These are phyloP conservation scores for Eupithecia dodoneata DNA, from an alignment of 2,888 invertebrate species.

Conservation along the genomic window DNA sequence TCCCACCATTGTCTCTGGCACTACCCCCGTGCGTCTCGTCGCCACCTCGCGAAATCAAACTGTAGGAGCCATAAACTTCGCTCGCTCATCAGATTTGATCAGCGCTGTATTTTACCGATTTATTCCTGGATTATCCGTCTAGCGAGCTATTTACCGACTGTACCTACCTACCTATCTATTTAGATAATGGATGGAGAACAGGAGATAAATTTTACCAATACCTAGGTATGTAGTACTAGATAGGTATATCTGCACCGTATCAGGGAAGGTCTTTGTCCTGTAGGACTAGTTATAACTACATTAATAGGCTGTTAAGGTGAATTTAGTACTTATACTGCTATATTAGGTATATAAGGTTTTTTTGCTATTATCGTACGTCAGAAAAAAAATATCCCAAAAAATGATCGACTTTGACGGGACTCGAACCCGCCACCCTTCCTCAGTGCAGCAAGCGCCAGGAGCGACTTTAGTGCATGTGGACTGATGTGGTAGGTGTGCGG, in stretches of 20 bases:
- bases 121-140: slow-evolving; percentile 11
- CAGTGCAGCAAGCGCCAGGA: too few relatives aligned
- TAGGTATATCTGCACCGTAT: too few relatives aligned
- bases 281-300: neutral
- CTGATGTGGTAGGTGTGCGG: too few relatives aligned
- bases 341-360: too few relatives aligned
- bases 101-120: slow-evolving; percentile 16
- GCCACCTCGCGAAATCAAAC: slow-evolving; percentile 2
- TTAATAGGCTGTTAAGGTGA: too few relatives aligned
- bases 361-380: too few relatives aligned
- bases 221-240: too few relatives aligned
- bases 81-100: slow-evolving; percentile 23
- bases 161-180: neutral
- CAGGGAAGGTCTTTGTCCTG: neutral
- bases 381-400: too few relatives aligned
- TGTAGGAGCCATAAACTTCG: slow-evolving; percentile 1
- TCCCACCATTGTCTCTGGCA: neutral
- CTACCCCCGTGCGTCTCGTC: slow-evolving; percentile 1
- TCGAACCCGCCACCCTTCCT: too few relatives aligned
- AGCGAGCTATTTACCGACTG: neutral
- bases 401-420: too few relatives aligned
- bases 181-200: neutral
- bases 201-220: neutral
- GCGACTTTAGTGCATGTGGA: too few relatives aligned
- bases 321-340: too few relatives aligned